Evolutionary conservation across 2,113 vertebrate genomes (phyloP).

Genomic region (Sinocyclocheilus anshuiensis): DNA sequence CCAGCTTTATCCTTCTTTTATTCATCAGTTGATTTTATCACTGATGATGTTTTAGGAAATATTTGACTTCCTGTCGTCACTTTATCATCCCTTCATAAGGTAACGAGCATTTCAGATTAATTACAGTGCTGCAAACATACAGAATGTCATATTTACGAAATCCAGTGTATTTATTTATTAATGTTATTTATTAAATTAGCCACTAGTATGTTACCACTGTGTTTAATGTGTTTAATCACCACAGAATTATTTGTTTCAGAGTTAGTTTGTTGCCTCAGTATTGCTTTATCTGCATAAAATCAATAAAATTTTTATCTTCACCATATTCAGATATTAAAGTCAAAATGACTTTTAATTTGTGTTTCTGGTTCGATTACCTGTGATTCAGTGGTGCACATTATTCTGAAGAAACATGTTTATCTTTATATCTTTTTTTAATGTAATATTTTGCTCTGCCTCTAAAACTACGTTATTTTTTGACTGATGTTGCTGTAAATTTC

Average conservation of each 20-base stretch:
- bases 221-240: not conserved
- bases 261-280: not conserved
- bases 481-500: not conserved
- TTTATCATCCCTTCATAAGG: not conserved
- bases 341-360: not conserved
- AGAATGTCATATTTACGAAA: not conserved
- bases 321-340: not conserved
- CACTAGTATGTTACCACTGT: conserved; percentile 1
- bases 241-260: not conserved
- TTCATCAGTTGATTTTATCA: not conserved
- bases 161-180: conserved; percentile 18
- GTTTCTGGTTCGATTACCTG: not conserved
- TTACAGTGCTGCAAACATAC: not conserved
- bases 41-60: not conserved
- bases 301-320: not conserved
- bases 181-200: conserved; percentile 38
- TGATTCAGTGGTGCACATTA: not conserved
- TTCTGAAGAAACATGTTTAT: not conserved
- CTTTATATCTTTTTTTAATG: not conserved
- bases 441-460: not conserved
- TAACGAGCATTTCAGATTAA: not conserved
- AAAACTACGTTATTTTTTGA: not conserved
- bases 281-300: not conserved
- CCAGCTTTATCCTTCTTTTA: not conserved
- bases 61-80: not conserved